A percentile compares a stretch with the other conserved stretches of the same genome.
These are phyloP conservation scores for Callaeas wilsoni DNA, from an alignment of 2,113 vertebrate species.

Conservation along the genomic window DNA sequence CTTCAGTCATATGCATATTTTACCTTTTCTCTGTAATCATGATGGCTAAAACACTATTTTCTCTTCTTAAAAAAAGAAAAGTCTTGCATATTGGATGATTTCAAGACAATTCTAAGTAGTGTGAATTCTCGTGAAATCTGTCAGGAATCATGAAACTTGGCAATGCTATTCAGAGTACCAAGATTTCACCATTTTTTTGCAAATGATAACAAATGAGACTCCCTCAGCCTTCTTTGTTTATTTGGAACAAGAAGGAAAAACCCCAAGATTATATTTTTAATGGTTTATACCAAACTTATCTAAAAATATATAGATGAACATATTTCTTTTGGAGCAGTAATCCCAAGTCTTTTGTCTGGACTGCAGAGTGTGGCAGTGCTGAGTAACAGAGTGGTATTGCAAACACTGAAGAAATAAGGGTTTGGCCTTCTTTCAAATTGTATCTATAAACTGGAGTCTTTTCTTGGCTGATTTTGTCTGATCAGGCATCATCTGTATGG, in stretches of 20 bases:
- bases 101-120: neutral
- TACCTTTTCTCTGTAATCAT: neutral
- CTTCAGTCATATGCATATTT: neutral
- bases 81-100: neutral
- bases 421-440: neutral
- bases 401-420: neutral
- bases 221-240: neutral
- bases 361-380: neutral
- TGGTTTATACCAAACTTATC: neutral
- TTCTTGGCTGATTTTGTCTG: neutral
- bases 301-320: neutral
- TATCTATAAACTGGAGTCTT: neutral
- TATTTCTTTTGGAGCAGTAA: neutral
- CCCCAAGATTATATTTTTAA: neutral
- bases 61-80: neutral
- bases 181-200: neutral
- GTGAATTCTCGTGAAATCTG: neutral
- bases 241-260: neutral
- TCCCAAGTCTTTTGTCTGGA: neutral
- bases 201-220: neutral
- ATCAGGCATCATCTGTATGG: conserved; percentile 1
- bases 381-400: neutral
- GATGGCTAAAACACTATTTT: neutral
- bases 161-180: neutral
- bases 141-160: neutral